These are phyloP conservation scores for Drosophila suzukii DNA, from an alignment of 1,140 invertebrate genomes.

Conservation along the genomic window DNA sequence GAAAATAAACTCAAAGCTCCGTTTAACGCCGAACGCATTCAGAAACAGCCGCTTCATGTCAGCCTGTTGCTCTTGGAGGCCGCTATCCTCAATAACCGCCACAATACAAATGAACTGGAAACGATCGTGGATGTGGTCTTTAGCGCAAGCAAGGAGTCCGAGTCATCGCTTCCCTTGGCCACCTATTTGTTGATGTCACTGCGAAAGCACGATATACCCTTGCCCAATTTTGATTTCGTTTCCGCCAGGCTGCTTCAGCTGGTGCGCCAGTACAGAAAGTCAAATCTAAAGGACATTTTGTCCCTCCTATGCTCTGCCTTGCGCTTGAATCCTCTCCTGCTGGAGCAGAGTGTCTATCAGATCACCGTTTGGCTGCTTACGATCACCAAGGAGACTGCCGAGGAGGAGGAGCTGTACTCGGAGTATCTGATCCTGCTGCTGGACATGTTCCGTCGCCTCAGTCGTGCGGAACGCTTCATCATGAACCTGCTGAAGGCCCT, in stretches of 20 bases:
- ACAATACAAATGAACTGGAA: accelerated
- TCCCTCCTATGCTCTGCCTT: slow-evolving; percentile 61
- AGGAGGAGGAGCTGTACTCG: slow-evolving; percentile 54
- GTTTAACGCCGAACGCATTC: background rate
- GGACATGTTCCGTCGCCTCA: slow-evolving; percentile 74
- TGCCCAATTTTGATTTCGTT: slow-evolving; percentile 35
- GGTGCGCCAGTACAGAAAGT: slow-evolving; percentile 7
- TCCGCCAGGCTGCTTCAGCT: slow-evolving; percentile 11
- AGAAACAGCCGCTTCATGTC: background rate
- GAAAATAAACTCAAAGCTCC: slow-evolving; percentile 23
- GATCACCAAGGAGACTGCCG: slow-evolving; percentile 21
- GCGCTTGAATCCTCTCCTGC: slow-evolving; percentile 73
- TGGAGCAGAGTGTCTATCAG: slow-evolving; percentile 71
- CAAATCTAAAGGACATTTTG: slow-evolving; percentile 44
- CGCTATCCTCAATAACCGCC: slow-evolving; percentile 31
- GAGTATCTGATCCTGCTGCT: slow-evolving; percentile 68
- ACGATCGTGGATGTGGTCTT: slow-evolving; percentile 1
- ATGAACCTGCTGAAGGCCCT: slow-evolving; percentile 65
- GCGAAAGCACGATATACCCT: slow-evolving; percentile 57
- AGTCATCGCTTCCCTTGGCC: slow-evolving; percentile 8
- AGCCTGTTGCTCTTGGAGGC: slow-evolving; percentile 45
- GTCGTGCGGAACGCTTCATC: slow-evolving; percentile 73
- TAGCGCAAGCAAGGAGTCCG: no score
- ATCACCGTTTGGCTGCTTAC: slow-evolving; percentile 70
- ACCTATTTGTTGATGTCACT: slow-evolving; percentile 57